A percentile compares a stretch with the other conserved stretches of the same genome.
phyloP scores from a whole-genome alignment of 2,797 vertebrate genomes.

The Clarias fuscus region DNA sequence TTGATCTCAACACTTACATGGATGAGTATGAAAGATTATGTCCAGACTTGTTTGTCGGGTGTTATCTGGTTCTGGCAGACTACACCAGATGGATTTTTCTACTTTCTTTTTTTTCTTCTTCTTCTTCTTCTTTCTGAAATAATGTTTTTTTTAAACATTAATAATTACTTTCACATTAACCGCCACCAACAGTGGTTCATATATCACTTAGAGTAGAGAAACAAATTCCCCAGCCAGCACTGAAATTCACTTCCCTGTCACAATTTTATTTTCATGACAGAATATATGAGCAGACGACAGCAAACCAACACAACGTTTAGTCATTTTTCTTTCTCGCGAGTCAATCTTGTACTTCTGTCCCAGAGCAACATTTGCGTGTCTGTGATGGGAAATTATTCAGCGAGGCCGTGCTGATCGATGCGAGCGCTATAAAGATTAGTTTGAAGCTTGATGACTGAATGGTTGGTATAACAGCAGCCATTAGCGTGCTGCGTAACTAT shows the following conservation, averaged over 20 bases:
- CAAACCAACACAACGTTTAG: conserved; percentile 7
- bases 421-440: conserved; percentile 43
- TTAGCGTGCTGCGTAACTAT: conserved; percentile 48
- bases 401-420: conserved; percentile 43
- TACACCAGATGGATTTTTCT: neutral
- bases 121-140: neutral
- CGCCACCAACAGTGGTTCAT: too few relatives aligned
- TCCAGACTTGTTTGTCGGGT: conserved; percentile 50
- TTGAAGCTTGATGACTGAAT: conserved; percentile 52
- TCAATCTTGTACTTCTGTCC: conserved; percentile 31
- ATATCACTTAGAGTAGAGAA: neutral
- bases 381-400: conserved; percentile 42
- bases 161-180: neutral
- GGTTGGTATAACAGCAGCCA: conserved; percentile 47
- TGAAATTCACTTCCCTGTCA: neutral
- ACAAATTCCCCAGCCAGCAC: neutral
- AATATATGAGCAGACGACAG: neutral
- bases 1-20: conserved; percentile 54
- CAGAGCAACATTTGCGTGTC: conserved; percentile 31
- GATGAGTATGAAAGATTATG: conserved; percentile 50
- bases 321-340: conserved; percentile 21
- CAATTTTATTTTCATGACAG: conserved; percentile 1
- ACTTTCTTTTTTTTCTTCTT: neutral
- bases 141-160: neutral
- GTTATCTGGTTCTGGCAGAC: neutral